phyloP scores from a whole-genome alignment of 2,113 vertebrate species.

The Eulemur macaco region DNA sequence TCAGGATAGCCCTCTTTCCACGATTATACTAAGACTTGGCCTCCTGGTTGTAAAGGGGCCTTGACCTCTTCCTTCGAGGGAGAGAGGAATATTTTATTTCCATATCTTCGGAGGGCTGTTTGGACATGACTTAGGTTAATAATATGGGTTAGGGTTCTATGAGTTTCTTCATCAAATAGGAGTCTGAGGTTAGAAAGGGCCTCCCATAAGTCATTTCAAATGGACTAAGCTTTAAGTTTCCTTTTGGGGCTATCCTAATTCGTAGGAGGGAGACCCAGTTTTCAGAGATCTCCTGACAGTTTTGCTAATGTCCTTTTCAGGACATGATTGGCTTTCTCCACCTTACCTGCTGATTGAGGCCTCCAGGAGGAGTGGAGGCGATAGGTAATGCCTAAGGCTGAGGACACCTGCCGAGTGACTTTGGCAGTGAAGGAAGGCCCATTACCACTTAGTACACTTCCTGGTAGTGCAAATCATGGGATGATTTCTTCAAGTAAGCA shows the following conservation, averaged over 20 bases:
- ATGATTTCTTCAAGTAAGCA: background rate
- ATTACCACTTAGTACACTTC: background rate
- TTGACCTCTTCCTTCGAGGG: background rate
- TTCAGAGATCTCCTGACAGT: background rate
- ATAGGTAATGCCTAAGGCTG: background rate
- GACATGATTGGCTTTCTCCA: background rate
- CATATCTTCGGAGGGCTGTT: background rate
- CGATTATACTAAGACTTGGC: background rate
- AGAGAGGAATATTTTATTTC: background rate
- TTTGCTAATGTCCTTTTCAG: background rate
- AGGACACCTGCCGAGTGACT: background rate
- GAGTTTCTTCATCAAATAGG: background rate
- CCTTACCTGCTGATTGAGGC: background rate
- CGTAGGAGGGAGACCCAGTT: background rate
- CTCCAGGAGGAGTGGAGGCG: background rate
- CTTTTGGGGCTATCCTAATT: background rate
- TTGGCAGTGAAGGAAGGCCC: background rate
- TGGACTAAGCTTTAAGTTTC: background rate
- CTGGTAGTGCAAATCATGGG: background rate
- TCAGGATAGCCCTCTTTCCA: background rate
- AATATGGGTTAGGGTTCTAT: background rate
- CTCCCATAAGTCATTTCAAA: background rate
- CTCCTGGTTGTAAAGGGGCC: background rate
- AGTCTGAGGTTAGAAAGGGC: background rate
- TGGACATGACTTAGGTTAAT: background rate